Conservation (phyloP, 1,140 invertebrate species). For the Babylonia areolata region DNA sequence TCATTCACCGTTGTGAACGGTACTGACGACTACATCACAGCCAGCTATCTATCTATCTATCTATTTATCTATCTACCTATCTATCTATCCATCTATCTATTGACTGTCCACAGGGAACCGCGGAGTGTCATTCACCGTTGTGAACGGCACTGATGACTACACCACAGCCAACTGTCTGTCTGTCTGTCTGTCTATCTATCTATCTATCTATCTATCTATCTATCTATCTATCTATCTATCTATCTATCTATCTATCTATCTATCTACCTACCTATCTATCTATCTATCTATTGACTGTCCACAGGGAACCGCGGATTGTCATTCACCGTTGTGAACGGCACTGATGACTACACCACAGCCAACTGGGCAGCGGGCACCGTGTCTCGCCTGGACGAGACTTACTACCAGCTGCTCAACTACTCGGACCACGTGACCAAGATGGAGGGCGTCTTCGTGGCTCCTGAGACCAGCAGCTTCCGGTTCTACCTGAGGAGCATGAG, state of each 20-base stretch:
- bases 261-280: too few relatives aligned
- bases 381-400: constrained; percentile 21
- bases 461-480: constrained; percentile 23
- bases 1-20: constrained; percentile 48
- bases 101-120: too few relatives aligned
- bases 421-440: constrained; percentile 42
- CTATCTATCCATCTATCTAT: too few relatives aligned
- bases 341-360: constrained; percentile 9
- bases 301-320: constrained; percentile 58
- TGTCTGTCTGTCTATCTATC: too few relatives aligned
- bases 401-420: constrained; percentile 5
- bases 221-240: too few relatives aligned
- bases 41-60: too few relatives aligned
- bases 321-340: constrained; percentile 49
- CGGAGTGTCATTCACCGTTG: too few relatives aligned
- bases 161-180: too few relatives aligned
- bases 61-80: too few relatives aligned
- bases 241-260: too few relatives aligned
- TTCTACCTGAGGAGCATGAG: constrained; percentile 41
- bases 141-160: too few relatives aligned
- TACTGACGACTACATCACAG: constrained; percentile 22
- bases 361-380: constrained; percentile 28
- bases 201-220: too few relatives aligned
- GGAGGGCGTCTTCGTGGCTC: constrained; percentile 43
- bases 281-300: not conserved